These are phyloP conservation scores for Aplysia californica DNA, from an alignment of 1,140 invertebrate species.

Conservation along the genomic window DNA sequence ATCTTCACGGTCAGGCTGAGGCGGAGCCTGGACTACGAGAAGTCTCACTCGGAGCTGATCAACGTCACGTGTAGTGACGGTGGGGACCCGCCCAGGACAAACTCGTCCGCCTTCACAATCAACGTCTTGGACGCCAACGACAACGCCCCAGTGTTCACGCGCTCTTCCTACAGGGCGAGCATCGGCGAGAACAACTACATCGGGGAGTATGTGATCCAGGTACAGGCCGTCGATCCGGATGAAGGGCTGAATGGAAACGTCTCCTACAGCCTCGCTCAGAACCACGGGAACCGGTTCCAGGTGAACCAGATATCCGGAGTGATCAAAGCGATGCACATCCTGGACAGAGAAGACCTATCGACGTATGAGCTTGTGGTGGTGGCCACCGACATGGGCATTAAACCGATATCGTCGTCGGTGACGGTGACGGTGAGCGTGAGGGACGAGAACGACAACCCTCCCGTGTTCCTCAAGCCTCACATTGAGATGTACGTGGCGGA, in stretches of 20 bases:
- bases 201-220: conserved; percentile 84
- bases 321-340: conserved; percentile 37
- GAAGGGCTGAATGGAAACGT: conserved; percentile 54
- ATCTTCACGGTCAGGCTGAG: conserved; percentile 42
- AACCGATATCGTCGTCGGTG: conserved; percentile 69
- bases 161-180: conserved; percentile 69
- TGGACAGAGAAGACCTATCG: conserved; percentile 48
- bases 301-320: conserved; percentile 47
- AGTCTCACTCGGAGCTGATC: conserved; percentile 44
- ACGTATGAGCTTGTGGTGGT: conserved; percentile 46
- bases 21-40: conserved; percentile 37
- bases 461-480: conserved; percentile 30
- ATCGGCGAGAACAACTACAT: conserved; percentile 90
- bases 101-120: conserved; percentile 91
- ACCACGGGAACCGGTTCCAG: conserved; percentile 67
- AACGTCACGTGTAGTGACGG: conserved; percentile 73
- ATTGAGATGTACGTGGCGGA: conserved; percentile 38
- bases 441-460: conserved; percentile 40
- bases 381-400: conserved; percentile 43
- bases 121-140: conserved; percentile 74
- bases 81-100: conserved; percentile 79
- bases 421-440: conserved; percentile 27
- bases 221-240: conserved; percentile 73
- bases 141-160: conserved; percentile 65
- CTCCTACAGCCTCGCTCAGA: conserved; percentile 80